Conservation (phyloP, 2,888 invertebrate species). For the Pseudococcus longispinus region DNA sequence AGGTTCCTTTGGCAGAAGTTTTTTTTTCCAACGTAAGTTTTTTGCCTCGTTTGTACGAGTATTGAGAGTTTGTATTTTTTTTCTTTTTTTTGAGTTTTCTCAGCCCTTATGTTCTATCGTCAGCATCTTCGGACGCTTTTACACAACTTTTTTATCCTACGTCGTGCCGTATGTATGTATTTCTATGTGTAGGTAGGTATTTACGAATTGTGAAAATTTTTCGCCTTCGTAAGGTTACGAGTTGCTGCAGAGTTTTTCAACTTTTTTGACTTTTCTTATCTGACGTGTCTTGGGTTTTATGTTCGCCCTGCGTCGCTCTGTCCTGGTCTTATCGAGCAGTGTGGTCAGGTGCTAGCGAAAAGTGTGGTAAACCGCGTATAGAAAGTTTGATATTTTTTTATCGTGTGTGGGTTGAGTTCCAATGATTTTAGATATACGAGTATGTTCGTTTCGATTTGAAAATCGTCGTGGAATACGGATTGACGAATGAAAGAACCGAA, state of each 20-base stretch:
- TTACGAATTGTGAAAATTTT: background rate
- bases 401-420: background rate
- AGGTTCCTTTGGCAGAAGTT: background rate
- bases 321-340: background rate
- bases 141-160: background rate
- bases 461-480: background rate
- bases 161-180: too few relatives aligned
- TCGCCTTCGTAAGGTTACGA: background rate
- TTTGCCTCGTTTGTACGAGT: background rate
- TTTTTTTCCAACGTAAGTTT: background rate
- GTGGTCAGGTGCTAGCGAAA: background rate
- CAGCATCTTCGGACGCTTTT: background rate
- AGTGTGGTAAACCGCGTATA: background rate
- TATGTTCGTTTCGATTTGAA: background rate
- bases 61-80: background rate
- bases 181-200: background rate
- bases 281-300: background rate
- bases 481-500: too few relatives aligned
- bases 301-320: background rate
- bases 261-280: constrained; percentile 4
- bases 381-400: background rate
- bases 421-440: background rate
- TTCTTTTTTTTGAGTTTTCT: background rate
- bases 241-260: background rate
- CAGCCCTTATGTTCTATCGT: background rate